These are phyloP conservation scores for Emydoidea blandingii DNA, from an alignment of 2,797 vertebrate species.

Conservation along the genomic window DNA sequence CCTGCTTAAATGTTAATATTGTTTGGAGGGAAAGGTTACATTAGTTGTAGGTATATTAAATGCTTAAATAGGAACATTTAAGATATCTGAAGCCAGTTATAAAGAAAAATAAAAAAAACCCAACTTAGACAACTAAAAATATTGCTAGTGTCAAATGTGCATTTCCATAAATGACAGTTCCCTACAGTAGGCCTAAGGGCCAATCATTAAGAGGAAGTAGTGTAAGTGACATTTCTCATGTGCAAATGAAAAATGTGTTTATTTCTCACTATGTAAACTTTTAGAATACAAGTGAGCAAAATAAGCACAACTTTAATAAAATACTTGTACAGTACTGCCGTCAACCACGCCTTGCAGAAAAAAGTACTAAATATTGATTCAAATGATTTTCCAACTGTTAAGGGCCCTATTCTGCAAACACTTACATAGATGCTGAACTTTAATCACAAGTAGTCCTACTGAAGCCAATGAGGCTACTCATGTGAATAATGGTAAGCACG, in stretches of 20 bases:
- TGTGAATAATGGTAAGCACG: not conserved
- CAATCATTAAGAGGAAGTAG: not conserved
- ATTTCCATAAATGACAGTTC: not conserved
- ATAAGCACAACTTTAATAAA: not conserved
- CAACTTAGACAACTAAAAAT: conserved; percentile 13
- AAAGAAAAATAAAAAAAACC: not conserved
- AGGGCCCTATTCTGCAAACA: not conserved
- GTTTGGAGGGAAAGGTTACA: not conserved
- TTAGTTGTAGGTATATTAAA: not conserved
- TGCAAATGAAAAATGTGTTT: not conserved
- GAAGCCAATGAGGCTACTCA: not conserved
- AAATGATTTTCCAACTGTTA: not conserved
- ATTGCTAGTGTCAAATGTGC: not conserved
- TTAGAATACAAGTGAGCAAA: not conserved
- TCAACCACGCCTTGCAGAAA: not conserved
- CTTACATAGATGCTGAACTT: not conserved
- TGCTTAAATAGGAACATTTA: not conserved
- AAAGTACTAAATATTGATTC: not conserved
- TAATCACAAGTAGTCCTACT: not conserved
- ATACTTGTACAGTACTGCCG: not conserved
- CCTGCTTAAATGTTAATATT: not conserved
- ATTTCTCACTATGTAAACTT: not conserved
- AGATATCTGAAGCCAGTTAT: not conserved
- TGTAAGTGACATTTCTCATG: not conserved
- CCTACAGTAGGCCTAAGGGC: not conserved